These are phyloP conservation scores for Drosophila guanche DNA, from an alignment of 1,140 invertebrate species.

Conservation along the genomic window DNA sequence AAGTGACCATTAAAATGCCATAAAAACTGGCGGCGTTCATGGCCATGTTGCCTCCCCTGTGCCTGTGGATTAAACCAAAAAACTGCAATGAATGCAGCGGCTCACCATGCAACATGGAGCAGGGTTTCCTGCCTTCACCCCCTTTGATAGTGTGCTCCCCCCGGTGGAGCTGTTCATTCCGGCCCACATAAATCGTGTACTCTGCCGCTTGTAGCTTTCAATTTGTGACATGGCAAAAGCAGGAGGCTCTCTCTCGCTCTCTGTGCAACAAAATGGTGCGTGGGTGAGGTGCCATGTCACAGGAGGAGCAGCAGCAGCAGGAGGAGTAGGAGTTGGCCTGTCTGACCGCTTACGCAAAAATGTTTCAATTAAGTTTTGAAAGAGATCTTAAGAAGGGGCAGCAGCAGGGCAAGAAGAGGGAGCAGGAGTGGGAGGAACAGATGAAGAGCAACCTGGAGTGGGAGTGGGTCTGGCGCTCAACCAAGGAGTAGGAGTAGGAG, in stretches of 20 bases:
- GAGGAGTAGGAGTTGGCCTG: not conserved
- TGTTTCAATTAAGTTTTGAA: slow-evolving; percentile 71
- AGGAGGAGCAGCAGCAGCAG: not conserved
- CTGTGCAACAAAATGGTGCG: slow-evolving; percentile 62
- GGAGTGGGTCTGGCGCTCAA: slow-evolving; percentile 1
- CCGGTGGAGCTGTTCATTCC: slow-evolving; percentile 29
- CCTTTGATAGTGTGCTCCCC: not conserved
- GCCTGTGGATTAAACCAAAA: slow-evolving; percentile 42
- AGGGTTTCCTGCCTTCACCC: not conserved
- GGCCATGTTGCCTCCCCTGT: slow-evolving; percentile 46
- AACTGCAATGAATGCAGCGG: slow-evolving; percentile 18
- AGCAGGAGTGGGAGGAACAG: slow-evolving; percentile 12
- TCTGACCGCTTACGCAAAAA: slow-evolving; percentile 78
- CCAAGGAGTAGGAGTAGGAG: too few relatives aligned
- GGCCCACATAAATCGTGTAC: slow-evolving; percentile 80
- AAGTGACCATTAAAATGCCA: slow-evolving; percentile 84
- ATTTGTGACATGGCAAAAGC: slow-evolving; percentile 69
- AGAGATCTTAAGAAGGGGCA: slow-evolving; percentile 1
- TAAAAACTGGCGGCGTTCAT: slow-evolving; percentile 81
- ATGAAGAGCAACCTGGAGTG: not conserved
- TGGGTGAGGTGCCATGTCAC: slow-evolving; percentile 55
- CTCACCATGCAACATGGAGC: slow-evolving; percentile 15
- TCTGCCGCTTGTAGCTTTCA: slow-evolving; percentile 79
- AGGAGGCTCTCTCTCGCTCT: slow-evolving; percentile 36
- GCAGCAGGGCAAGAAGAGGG: slow-evolving; percentile 1